These are phyloP conservation scores for Platyura marginata DNA, from an alignment of 1,140 invertebrate species.

Conservation along the genomic window DNA sequence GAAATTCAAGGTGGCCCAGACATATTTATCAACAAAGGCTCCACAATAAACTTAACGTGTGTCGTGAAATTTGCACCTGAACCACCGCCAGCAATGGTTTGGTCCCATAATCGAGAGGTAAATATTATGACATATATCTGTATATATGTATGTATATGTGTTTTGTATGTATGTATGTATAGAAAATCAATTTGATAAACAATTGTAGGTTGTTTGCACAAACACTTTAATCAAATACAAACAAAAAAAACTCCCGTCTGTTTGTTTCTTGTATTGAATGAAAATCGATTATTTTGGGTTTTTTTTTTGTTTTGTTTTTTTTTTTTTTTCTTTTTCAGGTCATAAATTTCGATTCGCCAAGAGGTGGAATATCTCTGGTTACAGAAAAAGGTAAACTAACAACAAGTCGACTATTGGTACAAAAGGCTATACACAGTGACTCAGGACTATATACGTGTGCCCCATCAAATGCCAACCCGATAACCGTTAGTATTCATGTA, in stretches of 20 bases:
- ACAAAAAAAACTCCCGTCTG: too few relatives aligned
- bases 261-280: too few relatives aligned
- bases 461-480: constrained; percentile 60
- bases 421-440: constrained; percentile 51
- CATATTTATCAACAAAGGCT: constrained; percentile 66
- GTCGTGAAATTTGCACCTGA: constrained; percentile 63
- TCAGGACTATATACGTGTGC: constrained; percentile 58
- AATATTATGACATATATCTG: too few relatives aligned
- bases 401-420: constrained; percentile 58
- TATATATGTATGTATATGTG: too few relatives aligned
- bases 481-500: constrained; percentile 58
- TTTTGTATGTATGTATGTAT: too few relatives aligned
- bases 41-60: constrained; percentile 76
- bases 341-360: constrained; percentile 62
- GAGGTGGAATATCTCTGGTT: constrained; percentile 56
- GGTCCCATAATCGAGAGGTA: constrained; percentile 66
- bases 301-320: too few relatives aligned
- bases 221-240: too few relatives aligned
- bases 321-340: constrained; percentile 26
- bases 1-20: constrained; percentile 64
- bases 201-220: too few relatives aligned
- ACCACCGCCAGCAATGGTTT: constrained; percentile 55
- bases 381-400: constrained; percentile 62
- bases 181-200: too few relatives aligned
- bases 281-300: too few relatives aligned